A percentile compares a stretch with the other conserved stretches of the same genome.
Evolutionary conservation across 2,797 vertebrate species (phyloP).

Genomic region (Lutra lutra): DNA sequence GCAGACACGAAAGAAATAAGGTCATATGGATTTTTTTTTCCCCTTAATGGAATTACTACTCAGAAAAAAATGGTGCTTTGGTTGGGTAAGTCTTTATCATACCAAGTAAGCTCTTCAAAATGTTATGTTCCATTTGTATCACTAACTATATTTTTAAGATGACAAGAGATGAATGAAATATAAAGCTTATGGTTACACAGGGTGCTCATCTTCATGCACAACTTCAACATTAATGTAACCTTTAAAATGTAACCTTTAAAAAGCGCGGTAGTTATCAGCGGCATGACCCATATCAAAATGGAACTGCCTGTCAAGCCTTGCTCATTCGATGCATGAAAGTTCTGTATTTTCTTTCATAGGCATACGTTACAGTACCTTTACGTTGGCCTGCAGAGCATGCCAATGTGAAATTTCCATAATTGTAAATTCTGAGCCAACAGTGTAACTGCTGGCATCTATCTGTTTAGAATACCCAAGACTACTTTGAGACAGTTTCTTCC

Average conservation of each 20-base stretch:
- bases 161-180: slow-evolving; percentile 75
- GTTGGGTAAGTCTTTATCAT: slow-evolving; percentile 68
- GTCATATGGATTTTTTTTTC: slow-evolving; percentile 22
- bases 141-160: slow-evolving; percentile 72
- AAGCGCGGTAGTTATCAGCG: slow-evolving; percentile 37
- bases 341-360: slow-evolving; percentile 18
- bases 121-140: slow-evolving; percentile 66
- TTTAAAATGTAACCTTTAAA: slow-evolving; percentile 80
- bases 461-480: background rate
- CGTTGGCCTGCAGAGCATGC: background rate
- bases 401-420: slow-evolving; percentile 44
- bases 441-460: background rate
- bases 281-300: slow-evolving; percentile 67
- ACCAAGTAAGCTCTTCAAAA: slow-evolving; percentile 71
- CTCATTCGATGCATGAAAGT: slow-evolving; percentile 64
- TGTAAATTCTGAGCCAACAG: slow-evolving; percentile 44
- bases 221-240: slow-evolving; percentile 73
- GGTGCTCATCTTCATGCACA: slow-evolving; percentile 73
- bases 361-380: background rate
- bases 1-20: slow-evolving; percentile 53
- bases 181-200: slow-evolving; percentile 54
- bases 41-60: slow-evolving; percentile 64
- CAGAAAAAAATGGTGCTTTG: slow-evolving; percentile 60
- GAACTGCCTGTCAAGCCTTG: slow-evolving; percentile 65
- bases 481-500: slow-evolving; percentile 14